phyloP scores from a whole-genome alignment of 2,888 invertebrate species.

The Deilephila porcellus region DNA sequence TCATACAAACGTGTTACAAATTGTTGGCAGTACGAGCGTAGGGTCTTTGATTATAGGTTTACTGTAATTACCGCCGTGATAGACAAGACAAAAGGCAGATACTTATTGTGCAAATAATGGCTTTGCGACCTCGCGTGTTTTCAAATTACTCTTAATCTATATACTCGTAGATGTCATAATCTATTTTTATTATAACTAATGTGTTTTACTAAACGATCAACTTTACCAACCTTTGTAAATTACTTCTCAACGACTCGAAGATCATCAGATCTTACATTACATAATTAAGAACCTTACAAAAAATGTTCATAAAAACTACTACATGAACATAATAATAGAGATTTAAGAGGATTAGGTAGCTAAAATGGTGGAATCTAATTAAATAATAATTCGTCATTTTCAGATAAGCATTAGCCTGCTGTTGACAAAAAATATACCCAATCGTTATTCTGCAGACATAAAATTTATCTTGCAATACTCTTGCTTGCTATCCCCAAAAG shows the following conservation, averaged over 20 bases:
- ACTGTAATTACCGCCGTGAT: background rate
- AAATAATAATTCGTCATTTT: no score
- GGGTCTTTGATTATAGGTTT: background rate
- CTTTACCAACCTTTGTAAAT: no score
- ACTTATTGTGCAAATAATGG: conserved; percentile 2
- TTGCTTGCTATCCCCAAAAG: no score
- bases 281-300: no score
- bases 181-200: background rate
- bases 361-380: no score
- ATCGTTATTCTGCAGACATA: background rate
- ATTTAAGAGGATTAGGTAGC: background rate
- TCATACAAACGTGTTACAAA: background rate
- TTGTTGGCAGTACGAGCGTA: background rate
- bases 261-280: no score
- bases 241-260: no score
- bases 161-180: background rate
- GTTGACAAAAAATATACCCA: background rate
- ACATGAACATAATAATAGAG: background rate
- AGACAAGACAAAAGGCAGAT: background rate
- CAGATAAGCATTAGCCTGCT: no score
- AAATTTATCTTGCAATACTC: background rate
- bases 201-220: background rate
- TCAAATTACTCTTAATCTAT: background rate
- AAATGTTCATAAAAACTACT: background rate
- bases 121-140: background rate